Evolutionary conservation across 2,797 vertebrate species (phyloP).

Genomic region (Brotula barbata): DNA sequence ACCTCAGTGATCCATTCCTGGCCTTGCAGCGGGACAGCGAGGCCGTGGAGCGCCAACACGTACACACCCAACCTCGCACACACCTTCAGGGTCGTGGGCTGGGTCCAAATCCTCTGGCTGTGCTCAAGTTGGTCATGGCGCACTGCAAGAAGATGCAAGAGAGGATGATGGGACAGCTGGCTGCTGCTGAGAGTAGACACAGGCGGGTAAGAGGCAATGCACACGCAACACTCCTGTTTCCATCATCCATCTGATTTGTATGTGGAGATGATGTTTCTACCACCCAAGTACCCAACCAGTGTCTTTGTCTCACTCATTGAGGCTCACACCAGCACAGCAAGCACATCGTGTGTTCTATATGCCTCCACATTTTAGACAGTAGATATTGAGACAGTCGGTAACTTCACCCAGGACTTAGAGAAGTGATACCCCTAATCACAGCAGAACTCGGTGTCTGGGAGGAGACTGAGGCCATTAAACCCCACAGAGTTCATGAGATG

Average conservation of each 20-base stretch:
- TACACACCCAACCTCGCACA: slow-evolving; percentile 27
- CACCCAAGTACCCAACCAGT: slow-evolving; percentile 6
- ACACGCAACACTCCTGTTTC: not conserved
- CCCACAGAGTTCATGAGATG: not conserved
- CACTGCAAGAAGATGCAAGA: slow-evolving; percentile 98
- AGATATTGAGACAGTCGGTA: slow-evolving; percentile 13
- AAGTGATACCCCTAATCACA: slow-evolving; percentile 22
- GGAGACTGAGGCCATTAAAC: slow-evolving; percentile 5
- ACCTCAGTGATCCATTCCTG: slow-evolving; percentile 94
- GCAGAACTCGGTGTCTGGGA: not conserved
- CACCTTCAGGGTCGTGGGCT: slow-evolving; percentile 76
- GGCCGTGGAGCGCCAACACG: slow-evolving; percentile 75
- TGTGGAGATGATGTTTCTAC: slow-evolving; percentile 9
- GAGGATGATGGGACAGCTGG: slow-evolving; percentile 92
- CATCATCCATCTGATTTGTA: slow-evolving; percentile 2
- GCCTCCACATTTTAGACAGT: slow-evolving; percentile 11
- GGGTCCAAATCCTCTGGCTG: slow-evolving; percentile 88
- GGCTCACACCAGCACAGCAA: slow-evolving; percentile 45
- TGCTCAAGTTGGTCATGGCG: slow-evolving; percentile 94
- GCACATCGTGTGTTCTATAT: slow-evolving; percentile 35
- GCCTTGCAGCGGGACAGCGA: slow-evolving; percentile 95
- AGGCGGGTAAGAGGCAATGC: slow-evolving; percentile 80
- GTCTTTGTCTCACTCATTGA: slow-evolving; percentile 35
- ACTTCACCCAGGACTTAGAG: slow-evolving; percentile 21
- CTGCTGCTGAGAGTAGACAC: slow-evolving; percentile 91